Conservation (phyloP, 2,888 invertebrate species). For the Leptinotarsa rubiginosa region DNA sequence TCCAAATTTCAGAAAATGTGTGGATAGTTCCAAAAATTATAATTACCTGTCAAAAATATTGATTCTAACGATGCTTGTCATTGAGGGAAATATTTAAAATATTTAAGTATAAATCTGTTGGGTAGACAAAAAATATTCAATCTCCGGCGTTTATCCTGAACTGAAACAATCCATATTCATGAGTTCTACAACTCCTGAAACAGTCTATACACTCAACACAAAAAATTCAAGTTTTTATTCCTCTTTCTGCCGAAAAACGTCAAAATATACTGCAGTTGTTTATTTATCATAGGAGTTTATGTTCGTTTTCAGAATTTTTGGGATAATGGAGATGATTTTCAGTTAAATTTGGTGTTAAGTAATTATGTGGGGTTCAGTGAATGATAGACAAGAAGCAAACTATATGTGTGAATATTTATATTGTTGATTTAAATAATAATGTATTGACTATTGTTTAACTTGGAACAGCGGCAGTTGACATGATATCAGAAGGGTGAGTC, state of each 20-base stretch:
- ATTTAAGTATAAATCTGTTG: too few species aligned
- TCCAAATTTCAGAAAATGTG: too few species aligned
- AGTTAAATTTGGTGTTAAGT: neutral
- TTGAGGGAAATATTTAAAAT: too few species aligned
- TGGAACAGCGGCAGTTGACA: too few species aligned
- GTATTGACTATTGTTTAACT: too few species aligned
- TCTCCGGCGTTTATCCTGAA: too few species aligned
- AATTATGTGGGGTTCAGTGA: neutral
- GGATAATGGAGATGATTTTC: neutral
- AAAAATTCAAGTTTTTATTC: neutral
- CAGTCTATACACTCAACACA: neutral
- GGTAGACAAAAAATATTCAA: too few species aligned
- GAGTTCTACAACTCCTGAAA: neutral
- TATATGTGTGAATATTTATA: neutral
- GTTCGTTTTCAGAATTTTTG: neutral
- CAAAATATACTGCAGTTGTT: neutral
- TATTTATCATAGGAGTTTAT: neutral
- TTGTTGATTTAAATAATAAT: too few species aligned
- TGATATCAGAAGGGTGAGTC: too few species aligned
- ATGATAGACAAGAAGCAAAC: neutral
- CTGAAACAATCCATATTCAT: neutral
- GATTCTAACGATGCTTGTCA: too few species aligned
- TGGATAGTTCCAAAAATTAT: too few species aligned
- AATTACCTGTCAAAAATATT: too few species aligned
- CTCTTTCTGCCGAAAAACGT: neutral